Evolutionary conservation across 2,113 vertebrate species (phyloP).

Genomic region (Prinia subflava): DNA sequence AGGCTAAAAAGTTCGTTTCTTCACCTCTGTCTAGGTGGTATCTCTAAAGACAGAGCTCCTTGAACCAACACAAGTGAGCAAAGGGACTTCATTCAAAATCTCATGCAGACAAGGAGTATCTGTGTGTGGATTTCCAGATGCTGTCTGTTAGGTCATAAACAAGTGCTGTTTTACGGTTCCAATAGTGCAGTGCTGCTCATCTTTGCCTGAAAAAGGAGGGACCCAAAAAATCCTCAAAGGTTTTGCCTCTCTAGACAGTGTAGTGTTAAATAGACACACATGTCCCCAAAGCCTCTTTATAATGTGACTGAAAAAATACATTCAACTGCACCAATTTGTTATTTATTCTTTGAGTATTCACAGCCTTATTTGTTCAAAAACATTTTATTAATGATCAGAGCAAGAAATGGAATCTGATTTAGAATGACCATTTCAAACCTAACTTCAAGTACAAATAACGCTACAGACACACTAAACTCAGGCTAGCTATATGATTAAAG

Average conservation of each 20-base stretch:
- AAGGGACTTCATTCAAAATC: neutral
- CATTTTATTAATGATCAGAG: neutral
- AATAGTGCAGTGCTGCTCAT: neutral
- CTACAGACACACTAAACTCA: neutral
- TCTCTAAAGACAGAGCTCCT: neutral
- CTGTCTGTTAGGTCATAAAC: neutral
- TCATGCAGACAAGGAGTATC: neutral
- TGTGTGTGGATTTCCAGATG: neutral
- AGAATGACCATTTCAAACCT: neutral
- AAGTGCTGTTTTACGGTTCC: neutral
- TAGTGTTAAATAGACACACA: neutral
- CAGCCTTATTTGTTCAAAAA: neutral
- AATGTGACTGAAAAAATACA: neutral
- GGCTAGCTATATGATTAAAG: neutral
- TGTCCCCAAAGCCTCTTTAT: neutral
- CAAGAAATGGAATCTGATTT: neutral
- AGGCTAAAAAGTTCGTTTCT: constrained; percentile 41
- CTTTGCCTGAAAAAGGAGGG: neutral
- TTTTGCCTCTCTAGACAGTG: neutral
- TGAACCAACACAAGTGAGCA: neutral
- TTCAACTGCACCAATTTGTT: neutral
- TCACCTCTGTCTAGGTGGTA: constrained; percentile 41
- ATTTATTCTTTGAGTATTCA: neutral
- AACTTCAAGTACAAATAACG: neutral
- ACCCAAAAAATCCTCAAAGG: neutral